Conservation (phyloP, 2,888 invertebrate species). For the Ectemnius lituratus region DNA sequence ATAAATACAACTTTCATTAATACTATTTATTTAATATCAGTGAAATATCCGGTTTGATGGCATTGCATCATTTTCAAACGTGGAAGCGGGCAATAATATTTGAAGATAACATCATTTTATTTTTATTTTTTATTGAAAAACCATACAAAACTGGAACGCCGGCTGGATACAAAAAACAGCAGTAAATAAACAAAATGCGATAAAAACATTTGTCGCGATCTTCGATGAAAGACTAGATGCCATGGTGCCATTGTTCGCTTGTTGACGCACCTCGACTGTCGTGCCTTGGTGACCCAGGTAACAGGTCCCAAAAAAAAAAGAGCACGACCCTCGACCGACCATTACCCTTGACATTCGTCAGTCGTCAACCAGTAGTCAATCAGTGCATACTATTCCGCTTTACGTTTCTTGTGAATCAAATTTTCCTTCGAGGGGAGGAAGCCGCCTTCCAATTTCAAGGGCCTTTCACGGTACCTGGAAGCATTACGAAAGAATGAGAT, state of each 20-base stretch:
- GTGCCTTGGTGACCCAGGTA: no score
- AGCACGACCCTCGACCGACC: constrained; percentile 41
- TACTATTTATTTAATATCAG: no score
- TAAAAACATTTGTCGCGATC: constrained; percentile 44
- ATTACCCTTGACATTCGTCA: constrained; percentile 34
- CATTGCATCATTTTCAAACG: not conserved
- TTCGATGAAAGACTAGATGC: constrained; percentile 71
- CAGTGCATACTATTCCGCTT: constrained; percentile 53
- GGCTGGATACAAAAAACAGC: constrained; percentile 13
- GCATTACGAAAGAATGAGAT: not conserved
- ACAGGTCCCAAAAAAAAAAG: no score
- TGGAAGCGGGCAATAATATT: not conserved
- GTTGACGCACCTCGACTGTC: not conserved
- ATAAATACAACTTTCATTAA: no score
- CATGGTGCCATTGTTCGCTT: constrained; percentile 44
- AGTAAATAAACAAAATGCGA: constrained; percentile 15
- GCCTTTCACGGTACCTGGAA: constrained; percentile 73
- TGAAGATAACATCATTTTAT: not conserved
- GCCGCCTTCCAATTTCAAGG: constrained; percentile 72
- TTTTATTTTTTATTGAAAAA: constrained; percentile 36
- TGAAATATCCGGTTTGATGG: no score
- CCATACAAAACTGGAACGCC: constrained; percentile 21
- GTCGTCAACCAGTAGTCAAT: constrained; percentile 22
- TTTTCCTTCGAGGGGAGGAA: constrained; percentile 75
- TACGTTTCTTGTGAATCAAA: constrained; percentile 70